Evolutionary conservation across 30 jellyfish, hydroid and myxozoan genomes (phyloP), one percentile per base, ranked within the genome.

Genomic region (Hydractinia symbiolongicarpus): DNA sequence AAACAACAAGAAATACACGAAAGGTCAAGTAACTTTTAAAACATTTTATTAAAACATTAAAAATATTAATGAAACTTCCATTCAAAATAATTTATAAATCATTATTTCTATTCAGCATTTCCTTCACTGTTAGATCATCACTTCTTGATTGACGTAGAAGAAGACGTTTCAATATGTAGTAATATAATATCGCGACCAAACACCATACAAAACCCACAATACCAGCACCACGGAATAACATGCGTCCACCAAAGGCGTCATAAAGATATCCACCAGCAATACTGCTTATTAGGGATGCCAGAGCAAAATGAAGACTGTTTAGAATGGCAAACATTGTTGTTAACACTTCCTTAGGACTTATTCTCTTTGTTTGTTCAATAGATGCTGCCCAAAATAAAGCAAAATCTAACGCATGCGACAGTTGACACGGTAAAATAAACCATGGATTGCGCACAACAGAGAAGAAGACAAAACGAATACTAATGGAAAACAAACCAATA

Each of bases 371-470:
- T 54, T 88, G 92, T 17, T 74, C 52, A 8, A 88, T 76, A 50
- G 88, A 30, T 51, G 95, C 94, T 13, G 89, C 86, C 94, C 94
- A 89, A 84, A 83, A 84, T 78, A 89, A 61, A 17, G 96, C 94
- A 75, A 89, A 89, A 19, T 88, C 90, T 77, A 89, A 70, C 68
- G 93, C 61, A 85, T 81, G 94, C 5, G 84, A 83, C 19, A 79
- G 82, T 82, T 89, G 94, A 5, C 83, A 14, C 14, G 80, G 94
- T 21, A 89, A 69, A 7, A 89, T 73, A 30, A 54, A 62, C 96
- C 94, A 83, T 61, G 94, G 90, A 55, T 89, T 83, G 8, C 75
- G 79, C 9, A 89, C 75, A 19, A 78, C 64, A 2, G 96, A 89
- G 55, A 78, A 62, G 7, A 82, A 81, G n/a, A 81, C 40, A 64